phyloP scores from a whole-genome alignment of 2,113 vertebrate species.

The Campylomormyrus tamandua region DNA sequence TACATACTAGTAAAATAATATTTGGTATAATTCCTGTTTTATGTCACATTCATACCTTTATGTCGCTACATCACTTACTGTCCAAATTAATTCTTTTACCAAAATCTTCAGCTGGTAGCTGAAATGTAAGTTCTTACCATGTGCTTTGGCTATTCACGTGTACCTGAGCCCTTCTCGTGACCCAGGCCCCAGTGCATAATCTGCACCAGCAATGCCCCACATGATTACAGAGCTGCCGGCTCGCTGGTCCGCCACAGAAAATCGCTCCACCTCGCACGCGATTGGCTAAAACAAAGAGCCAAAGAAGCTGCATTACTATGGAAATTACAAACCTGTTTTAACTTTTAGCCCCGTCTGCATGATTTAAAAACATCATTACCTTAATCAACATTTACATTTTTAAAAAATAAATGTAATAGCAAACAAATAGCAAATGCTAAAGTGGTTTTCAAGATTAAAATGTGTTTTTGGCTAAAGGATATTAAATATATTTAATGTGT shows the following conservation, averaged over 20 bases:
- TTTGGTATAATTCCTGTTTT: neutral
- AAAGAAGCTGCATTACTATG: neutral
- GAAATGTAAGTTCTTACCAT: neutral
- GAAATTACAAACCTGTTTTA: neutral
- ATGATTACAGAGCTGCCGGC: neutral
- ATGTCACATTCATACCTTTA: neutral
- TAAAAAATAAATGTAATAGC: neutral
- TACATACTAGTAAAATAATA: neutral
- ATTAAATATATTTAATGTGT: neutral
- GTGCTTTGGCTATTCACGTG: neutral
- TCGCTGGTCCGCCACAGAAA: neutral
- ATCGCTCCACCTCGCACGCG: neutral
- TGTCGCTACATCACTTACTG: neutral
- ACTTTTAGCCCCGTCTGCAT: neutral
- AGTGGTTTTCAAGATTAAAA: neutral
- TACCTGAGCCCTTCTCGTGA: neutral
- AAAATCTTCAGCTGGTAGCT: neutral
- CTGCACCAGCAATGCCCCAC: neutral
- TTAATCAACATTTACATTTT: neutral
- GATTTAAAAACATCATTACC: neutral
- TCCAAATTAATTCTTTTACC: neutral
- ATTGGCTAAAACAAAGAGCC: neutral
- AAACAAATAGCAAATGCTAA: neutral
- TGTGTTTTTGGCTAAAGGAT: neutral
- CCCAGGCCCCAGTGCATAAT: neutral